These are phyloP conservation scores for Paguma larvata DNA, from an alignment of 2,797 vertebrate genomes.

Conservation along the genomic window DNA sequence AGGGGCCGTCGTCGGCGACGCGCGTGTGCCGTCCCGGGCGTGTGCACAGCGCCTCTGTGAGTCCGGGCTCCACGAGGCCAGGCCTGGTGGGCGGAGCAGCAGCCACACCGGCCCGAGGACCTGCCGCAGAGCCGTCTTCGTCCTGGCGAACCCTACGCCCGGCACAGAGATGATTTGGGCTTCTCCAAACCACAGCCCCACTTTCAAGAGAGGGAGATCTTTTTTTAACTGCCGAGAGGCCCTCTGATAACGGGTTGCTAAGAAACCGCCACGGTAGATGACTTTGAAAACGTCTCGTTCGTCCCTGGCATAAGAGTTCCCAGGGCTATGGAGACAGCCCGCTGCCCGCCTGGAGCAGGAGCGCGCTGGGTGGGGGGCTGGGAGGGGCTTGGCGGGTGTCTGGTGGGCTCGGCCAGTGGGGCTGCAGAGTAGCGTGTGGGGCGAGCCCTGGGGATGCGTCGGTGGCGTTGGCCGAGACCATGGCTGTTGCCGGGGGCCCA, in stretches of 20 bases:
- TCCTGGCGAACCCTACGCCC: neutral
- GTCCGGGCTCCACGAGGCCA: rapidly evolving
- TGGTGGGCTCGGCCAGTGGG: too few relatives aligned
- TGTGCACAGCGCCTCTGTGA: rapidly evolving
- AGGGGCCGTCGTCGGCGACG: rapidly evolving
- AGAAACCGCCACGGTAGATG: constrained; percentile 53
- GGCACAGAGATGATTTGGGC: neutral
- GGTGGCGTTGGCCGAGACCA: neutral
- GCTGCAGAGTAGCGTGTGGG: rapidly evolving
- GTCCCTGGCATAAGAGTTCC: neutral
- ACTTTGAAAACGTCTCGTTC: neutral
- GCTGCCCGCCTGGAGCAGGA: neutral
- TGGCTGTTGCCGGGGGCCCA: rapidly evolving
- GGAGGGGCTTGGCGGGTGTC: neutral
- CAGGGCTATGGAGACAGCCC: neutral
- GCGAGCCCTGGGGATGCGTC: too few relatives aligned
- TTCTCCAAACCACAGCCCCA: neutral
- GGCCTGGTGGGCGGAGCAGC: rapidly evolving
- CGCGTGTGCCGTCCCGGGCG: rapidly evolving
- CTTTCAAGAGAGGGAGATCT: constrained; percentile 43
- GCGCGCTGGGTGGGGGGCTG: neutral
- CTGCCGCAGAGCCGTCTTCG: neutral
- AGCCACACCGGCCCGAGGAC: neutral
- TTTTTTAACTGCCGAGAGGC: constrained; percentile 44
- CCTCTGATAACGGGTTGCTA: constrained; percentile 65